These are phyloP conservation scores for Oreortyx pictus DNA, from an alignment of 2,797 vertebrate genomes.

Conservation along the genomic window DNA sequence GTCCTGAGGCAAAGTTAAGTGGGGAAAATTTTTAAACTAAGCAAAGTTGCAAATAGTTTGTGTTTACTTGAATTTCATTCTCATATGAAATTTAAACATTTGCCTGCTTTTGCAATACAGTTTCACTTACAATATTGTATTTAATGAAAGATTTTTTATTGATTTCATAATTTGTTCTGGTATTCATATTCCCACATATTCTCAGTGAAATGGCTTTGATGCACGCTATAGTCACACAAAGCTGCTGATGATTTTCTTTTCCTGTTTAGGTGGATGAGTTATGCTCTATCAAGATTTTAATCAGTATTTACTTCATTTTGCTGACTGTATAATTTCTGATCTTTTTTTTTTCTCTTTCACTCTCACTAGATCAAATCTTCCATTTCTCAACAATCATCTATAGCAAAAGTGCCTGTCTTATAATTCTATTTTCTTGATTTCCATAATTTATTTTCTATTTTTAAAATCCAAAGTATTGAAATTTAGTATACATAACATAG, in stretches of 20 bases:
- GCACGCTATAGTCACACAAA: not conserved
- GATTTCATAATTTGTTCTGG: not conserved
- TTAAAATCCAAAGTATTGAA: not conserved
- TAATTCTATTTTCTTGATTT: not conserved
- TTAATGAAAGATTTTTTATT: not conserved
- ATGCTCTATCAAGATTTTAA: not conserved
- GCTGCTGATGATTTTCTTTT: not conserved
- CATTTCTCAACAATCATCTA: not conserved
- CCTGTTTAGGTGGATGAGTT: not conserved
- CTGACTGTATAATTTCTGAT: accelerated
- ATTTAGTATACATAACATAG: not conserved
- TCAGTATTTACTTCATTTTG: not conserved
- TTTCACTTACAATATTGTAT: not conserved
- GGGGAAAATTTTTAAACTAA: not conserved
- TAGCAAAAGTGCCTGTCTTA: not conserved
- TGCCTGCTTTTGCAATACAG: not conserved
- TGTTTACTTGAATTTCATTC: not conserved
- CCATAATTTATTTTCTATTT: not conserved
- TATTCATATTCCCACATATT: not conserved
- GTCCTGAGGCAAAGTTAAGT: not conserved
- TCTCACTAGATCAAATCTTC: not conserved
- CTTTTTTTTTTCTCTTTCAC: not conserved
- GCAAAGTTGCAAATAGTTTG: not conserved
- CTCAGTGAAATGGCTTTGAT: not conserved
- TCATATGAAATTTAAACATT: not conserved